Base-by-base conservation (phyloP, 2,113 vertebrate genomes). In the Asarcornis scutulata region DNA sequence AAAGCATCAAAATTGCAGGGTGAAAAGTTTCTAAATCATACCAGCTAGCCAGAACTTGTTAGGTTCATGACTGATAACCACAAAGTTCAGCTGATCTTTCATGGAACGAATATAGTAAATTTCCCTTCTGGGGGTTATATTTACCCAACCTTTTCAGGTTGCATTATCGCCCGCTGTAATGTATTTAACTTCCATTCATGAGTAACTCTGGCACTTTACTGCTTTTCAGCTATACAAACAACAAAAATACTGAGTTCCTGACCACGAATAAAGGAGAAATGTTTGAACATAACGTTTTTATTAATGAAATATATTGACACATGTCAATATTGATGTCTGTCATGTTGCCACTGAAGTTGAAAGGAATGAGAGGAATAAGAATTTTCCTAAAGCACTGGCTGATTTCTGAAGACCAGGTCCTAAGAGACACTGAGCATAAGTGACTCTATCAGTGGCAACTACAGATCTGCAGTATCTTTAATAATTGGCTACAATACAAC, bases 131-230 rank as follows among this genome's bases (percentile, higher is more conserved):
- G 74, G 66, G 62, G 36, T 96, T 90, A 31, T 91, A 93, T 97
- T 88, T 96, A 72, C 82, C 58, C 79, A 92, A 34, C 34, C 77
- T 86, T 93, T 93, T 73, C 83, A 90, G 53, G 59, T 7, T 95
- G 77, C 50, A 82, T 79, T 95, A 85, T 82, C 11, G 1, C 63
- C 36, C 31, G 63, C 62, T 73, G 77, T 50, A 89, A 95, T 74
- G 75, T 90, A 93, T 82, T 95, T 93, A 72, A 86, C 88, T 89
- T 89, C 64, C 86, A 90, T 93, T 86, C 86, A 68, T 92, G 86
- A 94, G 80, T 92, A 95, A 93, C 48, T 95, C 46, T 25, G 60
- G 81, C 50, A 89, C 77, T 76, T 29, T 17, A 23, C 44, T 79
- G 73, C 68, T 88, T 94, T 92, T 79, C 88, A 95, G 66, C 80